phyloP scores from a whole-genome alignment of 92 coral and sea anemone species.

The Metridium senile region DNA sequence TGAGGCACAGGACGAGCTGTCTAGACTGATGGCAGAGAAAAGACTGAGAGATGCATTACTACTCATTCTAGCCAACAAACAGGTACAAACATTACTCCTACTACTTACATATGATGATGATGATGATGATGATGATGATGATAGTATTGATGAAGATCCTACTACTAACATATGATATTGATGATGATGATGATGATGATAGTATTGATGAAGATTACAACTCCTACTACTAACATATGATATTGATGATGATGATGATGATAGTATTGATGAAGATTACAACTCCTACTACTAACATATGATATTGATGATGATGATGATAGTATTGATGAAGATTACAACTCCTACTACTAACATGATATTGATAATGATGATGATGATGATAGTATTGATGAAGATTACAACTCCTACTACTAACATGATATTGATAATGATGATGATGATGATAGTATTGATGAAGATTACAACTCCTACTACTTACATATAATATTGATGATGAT shows the following conservation, averaged over 20 bases:
- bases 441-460: not conserved
- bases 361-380: not conserved
- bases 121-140: not conserved
- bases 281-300: too few species aligned
- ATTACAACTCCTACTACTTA: too few species aligned
- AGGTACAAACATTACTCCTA: too few species aligned
- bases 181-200: not conserved
- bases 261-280: not conserved
- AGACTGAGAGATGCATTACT: slow-evolving; percentile 89
- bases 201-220: not conserved
- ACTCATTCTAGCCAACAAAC: slow-evolving; percentile 93
- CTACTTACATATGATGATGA: too few species aligned
- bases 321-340: not conserved
- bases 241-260: not conserved
- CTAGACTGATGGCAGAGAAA: slow-evolving; percentile 97
- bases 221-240: too few species aligned
- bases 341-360: too few species aligned
- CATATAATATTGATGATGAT: not conserved
- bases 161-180: too few species aligned
- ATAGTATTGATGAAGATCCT: not conserved
- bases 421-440: not conserved
- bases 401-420: too few species aligned
- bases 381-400: not conserved
- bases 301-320: not conserved
- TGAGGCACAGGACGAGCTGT: slow-evolving; percentile 94